A percentile compares a stretch with the other conserved stretches of the same genome.
phyloP scores from a whole-genome alignment of 1,140 invertebrate species.

The Bacillus rossius region DNA sequence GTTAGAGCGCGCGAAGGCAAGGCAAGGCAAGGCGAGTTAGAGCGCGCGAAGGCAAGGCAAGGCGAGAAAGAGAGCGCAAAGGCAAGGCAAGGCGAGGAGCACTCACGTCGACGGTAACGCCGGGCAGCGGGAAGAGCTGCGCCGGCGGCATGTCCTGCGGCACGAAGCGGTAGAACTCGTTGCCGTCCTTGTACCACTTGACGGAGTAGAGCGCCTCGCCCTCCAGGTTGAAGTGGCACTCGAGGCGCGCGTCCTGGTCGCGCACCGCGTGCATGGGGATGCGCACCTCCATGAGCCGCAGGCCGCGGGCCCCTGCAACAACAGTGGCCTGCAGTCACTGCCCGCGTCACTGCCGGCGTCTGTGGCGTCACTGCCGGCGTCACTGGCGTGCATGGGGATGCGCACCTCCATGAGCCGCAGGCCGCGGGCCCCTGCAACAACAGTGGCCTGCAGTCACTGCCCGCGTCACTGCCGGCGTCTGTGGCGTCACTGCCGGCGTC shows the following conservation, averaged over 20 bases:
- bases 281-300: constrained; percentile 58
- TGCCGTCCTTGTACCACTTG: constrained; percentile 85
- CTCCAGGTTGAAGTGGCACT: constrained; percentile 74
- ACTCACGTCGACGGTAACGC: constrained; percentile 79
- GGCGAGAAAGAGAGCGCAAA: no score
- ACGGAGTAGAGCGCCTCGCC: constrained; percentile 75
- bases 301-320: constrained; percentile 37
- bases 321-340: no score
- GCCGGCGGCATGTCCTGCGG: constrained; percentile 63
- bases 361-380: no score
- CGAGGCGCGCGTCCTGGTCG: constrained; percentile 60
- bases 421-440: constrained; percentile 36
- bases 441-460: no score
- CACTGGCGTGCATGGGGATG: constrained; percentile 63
- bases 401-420: constrained; percentile 58
- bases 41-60: no score
- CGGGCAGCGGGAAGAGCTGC: constrained; percentile 66
- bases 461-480: no score
- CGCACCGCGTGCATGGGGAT: constrained; percentile 62
- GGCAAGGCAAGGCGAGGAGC: no score
- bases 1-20: no score
- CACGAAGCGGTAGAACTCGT: constrained; percentile 80
- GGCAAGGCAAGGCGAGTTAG: no score
- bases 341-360: no score
- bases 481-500: no score